Base-by-base conservation (phyloP, 2,888 invertebrate genomes). In the Sialis lutaria region DNA sequence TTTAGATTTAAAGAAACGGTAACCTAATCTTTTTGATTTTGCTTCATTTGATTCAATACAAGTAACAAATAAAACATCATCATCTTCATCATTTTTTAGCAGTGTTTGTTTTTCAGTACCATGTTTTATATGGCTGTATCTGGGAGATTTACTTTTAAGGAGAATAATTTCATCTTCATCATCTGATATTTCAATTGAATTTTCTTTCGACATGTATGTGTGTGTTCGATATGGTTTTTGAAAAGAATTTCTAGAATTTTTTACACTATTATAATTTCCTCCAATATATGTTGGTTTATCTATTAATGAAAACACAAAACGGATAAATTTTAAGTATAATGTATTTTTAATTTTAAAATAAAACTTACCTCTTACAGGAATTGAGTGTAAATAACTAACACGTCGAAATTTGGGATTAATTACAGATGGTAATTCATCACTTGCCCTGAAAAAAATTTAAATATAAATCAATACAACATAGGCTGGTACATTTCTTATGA, bases 111-210 rank as follows among this genome's bases (percentile, higher is more conserved):
- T 33, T n/a, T 10, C 45, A 5, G 12, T 8, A 9, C 31, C 30
- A 5, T 32, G n/a, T n/a, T 45, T 45, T 39, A 30, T 31, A 44
- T 12, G 22, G 22, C 6, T 4, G 12, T 43, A 33, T 7, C 7
- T 10, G 12, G 4, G 13, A n/a, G n/a, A 8, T 6, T 12, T 43
- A 9, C 10, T 12, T 10, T 43, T 43, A 8, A 9, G 12, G 10
- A 32, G 12, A 30, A 45, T 40, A 37, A 13, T 40, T n/a, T 45
- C 45, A n/a, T 45, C 45, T 35, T 45, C 45, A 12, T 45, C 45
- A n/a, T 45, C 45, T 12, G 45, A 45, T 13, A 45, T 45, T n/a
- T 45, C 40, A 5, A 45, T 6, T 6, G 2, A 37, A 40, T 30
- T 31, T 10, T 45, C 45, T 45, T 45, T 45, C 6, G 40, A 8